These are phyloP conservation scores for Disparrhopalites patrizii DNA, from an alignment of 2,888 invertebrate genomes.

Conservation along the genomic window DNA sequence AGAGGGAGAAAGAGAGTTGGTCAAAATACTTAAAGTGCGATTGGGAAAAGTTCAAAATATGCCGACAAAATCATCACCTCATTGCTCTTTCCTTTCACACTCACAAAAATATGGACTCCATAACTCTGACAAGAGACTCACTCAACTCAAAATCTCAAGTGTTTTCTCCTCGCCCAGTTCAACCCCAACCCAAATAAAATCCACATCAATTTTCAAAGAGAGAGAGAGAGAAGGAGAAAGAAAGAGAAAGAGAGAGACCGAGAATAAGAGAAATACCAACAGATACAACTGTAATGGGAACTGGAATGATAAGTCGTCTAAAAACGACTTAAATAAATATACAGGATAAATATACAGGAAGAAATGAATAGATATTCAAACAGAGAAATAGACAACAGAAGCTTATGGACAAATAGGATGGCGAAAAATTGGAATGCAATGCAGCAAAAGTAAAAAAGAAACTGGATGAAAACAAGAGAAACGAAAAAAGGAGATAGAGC, in stretches of 20 bases:
- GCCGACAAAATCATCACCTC: slow-evolving; percentile 2
- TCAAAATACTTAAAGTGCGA: background rate
- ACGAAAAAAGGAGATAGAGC: too few relatives aligned
- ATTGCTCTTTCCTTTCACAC: slow-evolving; percentile 6
- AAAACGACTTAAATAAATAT: too few relatives aligned
- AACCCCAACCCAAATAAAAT: background rate
- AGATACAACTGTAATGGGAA: background rate
- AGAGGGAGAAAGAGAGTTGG: slow-evolving; percentile 8
- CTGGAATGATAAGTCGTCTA: too few relatives aligned
- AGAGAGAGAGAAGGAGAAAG: background rate
- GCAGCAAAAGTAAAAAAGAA: too few relatives aligned
- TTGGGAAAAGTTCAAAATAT: background rate
- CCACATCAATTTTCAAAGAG: background rate
- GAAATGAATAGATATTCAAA: background rate
- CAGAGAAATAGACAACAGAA: background rate
- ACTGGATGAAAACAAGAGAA: too few relatives aligned
- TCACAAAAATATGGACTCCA: background rate
- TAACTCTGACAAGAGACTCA: background rate
- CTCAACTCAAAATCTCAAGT: slow-evolving; percentile 23
- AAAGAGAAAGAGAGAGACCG: background rate
- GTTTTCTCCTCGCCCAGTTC: slow-evolving; percentile 12
- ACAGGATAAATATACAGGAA: background rate
- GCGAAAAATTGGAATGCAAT: too few relatives aligned
- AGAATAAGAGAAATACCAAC: background rate
- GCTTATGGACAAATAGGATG: background rate